Conservation (phyloP, 2,797 vertebrate species). For the Clamator glandarius region DNA sequence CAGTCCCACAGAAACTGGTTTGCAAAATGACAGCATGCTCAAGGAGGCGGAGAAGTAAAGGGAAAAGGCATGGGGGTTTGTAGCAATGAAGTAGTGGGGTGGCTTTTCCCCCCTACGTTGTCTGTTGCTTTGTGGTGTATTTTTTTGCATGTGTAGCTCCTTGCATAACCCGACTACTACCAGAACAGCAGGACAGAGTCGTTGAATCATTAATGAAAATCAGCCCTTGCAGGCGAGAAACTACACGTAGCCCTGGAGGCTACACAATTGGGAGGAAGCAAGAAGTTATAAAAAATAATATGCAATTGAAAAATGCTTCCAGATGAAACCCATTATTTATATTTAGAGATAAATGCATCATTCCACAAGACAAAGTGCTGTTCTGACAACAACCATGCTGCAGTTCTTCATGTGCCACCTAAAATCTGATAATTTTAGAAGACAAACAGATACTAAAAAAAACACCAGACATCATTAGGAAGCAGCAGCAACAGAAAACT, state of each 20-base stretch:
- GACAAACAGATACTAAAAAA: not conserved
- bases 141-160: not conserved
- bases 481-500: not conserved
- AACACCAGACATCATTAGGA: not conserved
- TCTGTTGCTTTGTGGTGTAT: not conserved
- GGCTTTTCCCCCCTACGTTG: fast-evolving
- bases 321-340: not conserved
- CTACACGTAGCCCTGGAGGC: not conserved
- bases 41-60: not conserved
- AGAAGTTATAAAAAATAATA: not conserved
- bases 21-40: not conserved
- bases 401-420: not conserved
- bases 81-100: not conserved
- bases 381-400: not conserved
- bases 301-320: not conserved
- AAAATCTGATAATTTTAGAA: not conserved
- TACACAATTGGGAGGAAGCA: not conserved
- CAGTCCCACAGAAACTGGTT: not conserved
- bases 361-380: not conserved
- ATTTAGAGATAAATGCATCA: not conserved
- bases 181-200: not conserved
- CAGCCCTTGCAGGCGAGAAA: not conserved
- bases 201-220: not conserved
- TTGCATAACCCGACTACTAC: not conserved
- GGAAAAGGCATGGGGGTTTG: not conserved